Base-by-base conservation (phyloP, 1,140 invertebrate genomes). In the Zaprionus kolodkinae region DNA sequence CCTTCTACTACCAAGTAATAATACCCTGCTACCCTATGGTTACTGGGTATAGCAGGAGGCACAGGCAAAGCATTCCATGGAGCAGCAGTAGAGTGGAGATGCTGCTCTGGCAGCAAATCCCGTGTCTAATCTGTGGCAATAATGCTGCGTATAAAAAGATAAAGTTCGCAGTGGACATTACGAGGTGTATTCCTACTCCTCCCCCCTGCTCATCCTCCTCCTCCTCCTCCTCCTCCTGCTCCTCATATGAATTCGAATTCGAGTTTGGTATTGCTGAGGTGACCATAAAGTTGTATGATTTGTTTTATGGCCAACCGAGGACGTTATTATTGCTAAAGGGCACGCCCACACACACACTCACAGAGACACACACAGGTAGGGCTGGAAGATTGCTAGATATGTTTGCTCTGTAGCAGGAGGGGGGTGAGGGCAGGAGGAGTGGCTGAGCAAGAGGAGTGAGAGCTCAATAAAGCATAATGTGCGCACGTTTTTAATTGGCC, bases 261-360 rank as follows among this genome's bases (percentile, higher is more conserved):
- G n/a, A 40, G 38, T 7, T 64, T 71, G 3, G 27, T 30, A 30
- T 30, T 62, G 64, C 75, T 66, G 84, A 89, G 85, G 78, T 81
- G 85, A 84, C 81, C 85, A 89, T 89, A 89, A 89, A 89, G 82
- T 91, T 85, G 82, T 88, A 91, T 91, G 88, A 91, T 91, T 91
- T 91, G 88, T 91, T 91, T 91, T 91, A 91, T 91, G 81, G 81
- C 76, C 83, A 75, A 76, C 88, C 66, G 77, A 80, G 88, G 88
- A 91, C 84, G 84, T 88, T 88, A 91, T 91, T 91, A 91, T 84
- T 86, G 86, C 82, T 89, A 90, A 90, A 72, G 78, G 86, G 74
- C 87, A 91, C 79, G 87, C 82, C 87, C 82, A 70, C 62, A 21
- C 21, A 21, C 21, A 21, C 21, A 21, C 13, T n/a, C n/a, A n/a